These are phyloP conservation scores for Vombatus ursinus DNA, from an alignment of 2,113 vertebrate species.

Conservation along the genomic window DNA sequence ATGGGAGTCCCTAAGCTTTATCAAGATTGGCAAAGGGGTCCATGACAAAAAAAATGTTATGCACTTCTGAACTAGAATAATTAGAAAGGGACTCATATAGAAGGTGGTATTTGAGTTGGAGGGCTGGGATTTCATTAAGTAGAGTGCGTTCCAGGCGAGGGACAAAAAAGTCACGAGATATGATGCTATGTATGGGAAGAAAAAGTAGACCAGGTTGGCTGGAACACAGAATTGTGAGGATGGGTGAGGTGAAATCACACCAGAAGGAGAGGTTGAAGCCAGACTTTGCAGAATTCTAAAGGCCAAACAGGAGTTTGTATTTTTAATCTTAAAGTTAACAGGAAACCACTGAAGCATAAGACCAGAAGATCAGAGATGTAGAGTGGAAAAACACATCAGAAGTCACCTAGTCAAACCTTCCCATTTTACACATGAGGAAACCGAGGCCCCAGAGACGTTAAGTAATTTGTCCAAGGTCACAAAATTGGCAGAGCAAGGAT, in stretches of 20 bases:
- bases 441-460: background rate
- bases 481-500: background rate
- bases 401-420: background rate
- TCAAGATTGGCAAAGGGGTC: background rate
- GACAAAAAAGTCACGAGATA: background rate
- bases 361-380: background rate
- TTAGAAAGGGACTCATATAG: background rate
- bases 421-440: background rate
- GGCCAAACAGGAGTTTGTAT: background rate
- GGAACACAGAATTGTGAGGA: background rate
- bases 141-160: background rate
- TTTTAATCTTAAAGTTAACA: background rate
- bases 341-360: background rate
- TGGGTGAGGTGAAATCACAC: background rate
- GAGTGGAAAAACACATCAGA: background rate
- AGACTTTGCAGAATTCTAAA: background rate
- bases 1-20: background rate
- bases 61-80: background rate
- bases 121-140: too few relatives aligned
- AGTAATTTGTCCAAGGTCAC: background rate
- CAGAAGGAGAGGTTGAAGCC: background rate
- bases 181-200: background rate
- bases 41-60: background rate
- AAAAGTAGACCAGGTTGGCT: background rate
- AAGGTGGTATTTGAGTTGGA: background rate